phyloP scores from a whole-genome alignment of 1,140 invertebrate species.

The Diploscapter pachys region DNA sequence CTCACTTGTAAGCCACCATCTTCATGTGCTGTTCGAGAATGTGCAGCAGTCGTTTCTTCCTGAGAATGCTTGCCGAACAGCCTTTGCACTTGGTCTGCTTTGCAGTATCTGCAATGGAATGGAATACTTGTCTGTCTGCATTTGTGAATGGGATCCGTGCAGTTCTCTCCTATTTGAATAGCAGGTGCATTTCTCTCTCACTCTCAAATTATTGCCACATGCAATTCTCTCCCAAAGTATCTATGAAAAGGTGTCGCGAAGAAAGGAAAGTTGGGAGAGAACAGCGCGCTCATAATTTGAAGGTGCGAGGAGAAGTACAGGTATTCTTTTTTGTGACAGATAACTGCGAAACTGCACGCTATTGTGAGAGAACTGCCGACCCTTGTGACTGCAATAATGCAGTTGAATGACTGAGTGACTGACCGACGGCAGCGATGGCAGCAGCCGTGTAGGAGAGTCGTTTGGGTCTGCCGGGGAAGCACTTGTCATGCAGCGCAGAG shows the following conservation, averaged over 20 bases:
- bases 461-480: constrained; percentile 50
- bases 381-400: neutral
- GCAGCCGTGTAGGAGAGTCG: constrained; percentile 51
- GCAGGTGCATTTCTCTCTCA: too few species aligned
- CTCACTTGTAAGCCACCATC: constrained; percentile 8
- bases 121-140: neutral
- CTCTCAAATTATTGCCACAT: neutral
- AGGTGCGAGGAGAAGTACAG: too few species aligned
- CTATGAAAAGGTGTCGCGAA: too few species aligned
- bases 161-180: too few species aligned
- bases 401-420: too few species aligned
- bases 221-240: neutral
- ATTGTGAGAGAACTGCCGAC: too few species aligned
- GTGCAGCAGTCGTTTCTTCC: constrained; percentile 28
- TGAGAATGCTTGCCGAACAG: constrained; percentile 35
- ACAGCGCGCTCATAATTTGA: too few species aligned
- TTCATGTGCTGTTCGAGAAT: constrained; percentile 29
- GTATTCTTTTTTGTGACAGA: too few species aligned
- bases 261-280: too few species aligned
- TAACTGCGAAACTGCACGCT: too few species aligned
- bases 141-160: too few species aligned
- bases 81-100: constrained; percentile 45
- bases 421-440: too few species aligned
- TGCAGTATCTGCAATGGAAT: constrained; percentile 41
- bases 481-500: constrained; percentile 48